These are phyloP conservation scores for Tauraco erythrolophus DNA, from an alignment of 2,113 vertebrate species.

Conservation along the genomic window DNA sequence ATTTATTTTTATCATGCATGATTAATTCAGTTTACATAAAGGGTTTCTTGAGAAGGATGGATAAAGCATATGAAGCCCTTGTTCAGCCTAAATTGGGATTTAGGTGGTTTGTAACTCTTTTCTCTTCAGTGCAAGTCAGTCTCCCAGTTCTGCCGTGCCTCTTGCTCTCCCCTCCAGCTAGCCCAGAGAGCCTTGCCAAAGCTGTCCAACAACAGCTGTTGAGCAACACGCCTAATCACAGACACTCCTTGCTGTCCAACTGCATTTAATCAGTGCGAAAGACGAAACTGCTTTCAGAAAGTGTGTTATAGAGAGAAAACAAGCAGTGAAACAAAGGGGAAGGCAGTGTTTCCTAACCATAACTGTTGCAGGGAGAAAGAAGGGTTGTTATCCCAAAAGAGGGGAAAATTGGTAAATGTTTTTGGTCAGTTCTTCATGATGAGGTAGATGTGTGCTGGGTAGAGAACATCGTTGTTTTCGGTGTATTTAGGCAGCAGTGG, in stretches of 20 bases:
- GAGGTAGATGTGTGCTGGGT: neutral
- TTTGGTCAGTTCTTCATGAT: neutral
- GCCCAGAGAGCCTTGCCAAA: constrained; percentile 19
- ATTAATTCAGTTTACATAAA: constrained; percentile 61
- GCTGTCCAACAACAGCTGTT: constrained; percentile 56
- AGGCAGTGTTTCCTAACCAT: neutral
- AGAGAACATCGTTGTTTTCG: fast-evolving
- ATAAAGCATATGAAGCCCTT: constrained; percentile 23
- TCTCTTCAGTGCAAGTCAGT: neutral
- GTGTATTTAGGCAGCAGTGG: neutral
- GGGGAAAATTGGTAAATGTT: neutral
- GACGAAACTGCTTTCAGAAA: constrained; percentile 6
- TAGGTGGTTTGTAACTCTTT: constrained; percentile 24
- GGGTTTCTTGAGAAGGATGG: constrained; percentile 26
- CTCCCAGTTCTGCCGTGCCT: neutral
- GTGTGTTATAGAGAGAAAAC: neutral
- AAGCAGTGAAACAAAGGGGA: neutral
- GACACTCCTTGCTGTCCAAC: constrained; percentile 46
- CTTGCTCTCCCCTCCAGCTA: constrained; percentile 23
- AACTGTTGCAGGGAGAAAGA: neutral
- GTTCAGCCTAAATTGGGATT: constrained; percentile 40
- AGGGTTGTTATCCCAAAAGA: neutral
- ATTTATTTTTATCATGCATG: constrained; percentile 54
- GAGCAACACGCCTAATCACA: neutral
- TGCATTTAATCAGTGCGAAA: constrained; percentile 20